phyloP scores from a whole-genome alignment of 2,113 vertebrate species.

The Lasiurus cinereus region DNA sequence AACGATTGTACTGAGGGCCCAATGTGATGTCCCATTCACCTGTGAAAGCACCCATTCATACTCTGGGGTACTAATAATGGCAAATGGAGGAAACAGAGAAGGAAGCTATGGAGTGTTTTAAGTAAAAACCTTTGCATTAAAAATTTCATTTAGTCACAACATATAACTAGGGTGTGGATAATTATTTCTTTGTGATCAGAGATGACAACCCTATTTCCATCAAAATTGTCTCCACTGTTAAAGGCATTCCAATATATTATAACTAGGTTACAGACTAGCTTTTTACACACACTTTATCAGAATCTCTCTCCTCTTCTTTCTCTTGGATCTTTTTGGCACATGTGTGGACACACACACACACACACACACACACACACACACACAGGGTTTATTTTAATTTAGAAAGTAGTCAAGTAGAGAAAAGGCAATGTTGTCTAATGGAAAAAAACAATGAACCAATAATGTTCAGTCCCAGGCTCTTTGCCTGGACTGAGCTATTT shows the following conservation, averaged over 20 bases:
- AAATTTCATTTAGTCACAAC: conserved; percentile 32
- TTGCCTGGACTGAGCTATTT: background rate
- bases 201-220: conserved; percentile 23
- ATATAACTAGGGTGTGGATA: background rate
- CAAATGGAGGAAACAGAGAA: conserved; percentile 46
- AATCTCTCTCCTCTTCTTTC: background rate
- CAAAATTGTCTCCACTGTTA: conserved; percentile 48
- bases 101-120: conserved; percentile 1
- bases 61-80: background rate
- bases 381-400: background rate
- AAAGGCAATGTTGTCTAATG: conserved; percentile 9
- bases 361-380: background rate
- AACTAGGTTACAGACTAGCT: conserved; percentile 17
- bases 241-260: conserved; percentile 31
- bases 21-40: background rate
- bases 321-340: background rate
- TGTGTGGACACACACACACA: background rate
- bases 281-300: background rate
- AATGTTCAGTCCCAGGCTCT: background rate
- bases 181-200: conserved; percentile 39
- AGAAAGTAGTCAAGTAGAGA: conserved; percentile 51
- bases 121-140: conserved; percentile 32
- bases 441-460: background rate
- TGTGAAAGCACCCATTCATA: background rate
- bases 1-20: background rate